Conservation (phyloP, 37 sponge, comb jelly and placozoan genomes). For the Bolinopsis microptera region DNA sequence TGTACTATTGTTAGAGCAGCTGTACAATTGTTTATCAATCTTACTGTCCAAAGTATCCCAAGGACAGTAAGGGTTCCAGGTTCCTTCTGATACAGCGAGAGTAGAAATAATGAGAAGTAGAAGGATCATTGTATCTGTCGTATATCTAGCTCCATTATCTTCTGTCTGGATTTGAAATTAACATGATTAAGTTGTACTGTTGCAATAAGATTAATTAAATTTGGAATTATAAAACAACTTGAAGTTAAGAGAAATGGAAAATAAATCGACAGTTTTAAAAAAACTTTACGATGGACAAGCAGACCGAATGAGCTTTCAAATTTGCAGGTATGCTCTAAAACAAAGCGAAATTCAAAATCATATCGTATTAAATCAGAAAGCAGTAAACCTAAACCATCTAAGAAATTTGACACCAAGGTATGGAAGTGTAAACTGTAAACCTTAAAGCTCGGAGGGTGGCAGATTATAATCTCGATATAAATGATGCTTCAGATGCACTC, state of each 20-base stretch:
- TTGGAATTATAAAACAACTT: no score
- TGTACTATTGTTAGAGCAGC: constrained; percentile 27
- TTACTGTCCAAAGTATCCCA: neutral
- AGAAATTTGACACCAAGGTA: neutral
- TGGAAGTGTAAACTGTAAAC: neutral
- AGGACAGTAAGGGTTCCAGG: constrained; percentile 30
- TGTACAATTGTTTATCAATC: neutral
- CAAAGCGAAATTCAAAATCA: no score
- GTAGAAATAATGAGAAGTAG: neutral
- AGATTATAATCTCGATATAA: neutral
- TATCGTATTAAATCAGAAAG: neutral
- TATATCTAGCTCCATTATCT: no score
- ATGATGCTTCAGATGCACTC: neutral
- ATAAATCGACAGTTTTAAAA: no score
- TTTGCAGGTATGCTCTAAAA: no score
- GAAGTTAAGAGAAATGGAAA: no score
- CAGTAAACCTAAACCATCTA: neutral
- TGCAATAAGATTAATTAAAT: no score
- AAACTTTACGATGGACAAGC: no score
- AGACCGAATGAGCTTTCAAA: no score
- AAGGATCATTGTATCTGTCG: neutral
- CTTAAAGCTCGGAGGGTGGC: neutral
- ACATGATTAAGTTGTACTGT: no score
- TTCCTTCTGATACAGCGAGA: neutral
- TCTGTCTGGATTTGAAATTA: no score